phyloP scores from a whole-genome alignment of 2,797 vertebrate genomes.

The Antennarius maculatus region DNA sequence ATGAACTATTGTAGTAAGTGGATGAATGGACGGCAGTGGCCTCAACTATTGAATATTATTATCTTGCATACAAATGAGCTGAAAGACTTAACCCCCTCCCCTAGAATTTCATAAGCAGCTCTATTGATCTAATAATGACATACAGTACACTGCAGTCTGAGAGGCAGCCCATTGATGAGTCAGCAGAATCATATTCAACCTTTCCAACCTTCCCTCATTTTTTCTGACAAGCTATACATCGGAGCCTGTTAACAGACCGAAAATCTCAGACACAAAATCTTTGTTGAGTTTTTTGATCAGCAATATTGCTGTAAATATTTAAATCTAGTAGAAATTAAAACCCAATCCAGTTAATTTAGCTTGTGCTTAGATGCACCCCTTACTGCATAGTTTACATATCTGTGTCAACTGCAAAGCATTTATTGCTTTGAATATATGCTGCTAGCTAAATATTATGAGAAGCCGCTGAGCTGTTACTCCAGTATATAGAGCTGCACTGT shows the following conservation, averaged over 20 bases:
- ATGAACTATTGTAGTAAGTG: too few relatives aligned
- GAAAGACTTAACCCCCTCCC: not conserved
- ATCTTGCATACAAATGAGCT: too few relatives aligned
- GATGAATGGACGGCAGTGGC: too few relatives aligned
- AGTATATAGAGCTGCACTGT: slow-evolving; percentile 21
- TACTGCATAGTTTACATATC: slow-evolving; percentile 28
- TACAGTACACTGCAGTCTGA: not conserved
- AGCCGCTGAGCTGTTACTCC: slow-evolving; percentile 2
- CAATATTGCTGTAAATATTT: not conserved
- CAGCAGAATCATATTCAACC: not conserved
- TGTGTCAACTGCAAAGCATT: slow-evolving; percentile 37
- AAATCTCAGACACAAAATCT: not conserved
- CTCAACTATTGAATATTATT: too few relatives aligned
- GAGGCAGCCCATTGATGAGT: not conserved
- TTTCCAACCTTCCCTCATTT: too few relatives aligned
- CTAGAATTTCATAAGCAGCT: not conserved
- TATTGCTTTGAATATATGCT: slow-evolving; percentile 18
- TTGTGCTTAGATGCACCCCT: slow-evolving; percentile 18
- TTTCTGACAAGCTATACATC: not conserved
- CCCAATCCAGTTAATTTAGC: not conserved
- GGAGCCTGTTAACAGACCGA: not conserved
- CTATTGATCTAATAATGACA: not conserved
- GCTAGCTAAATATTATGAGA: slow-evolving; percentile 20
- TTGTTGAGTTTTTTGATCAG: not conserved
- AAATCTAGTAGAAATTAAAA: not conserved